A percentile compares a stretch with the other conserved stretches of the same genome.
phyloP scores from a whole-genome alignment of 2,113 vertebrate species.

The Syrmaticus mikado region DNA sequence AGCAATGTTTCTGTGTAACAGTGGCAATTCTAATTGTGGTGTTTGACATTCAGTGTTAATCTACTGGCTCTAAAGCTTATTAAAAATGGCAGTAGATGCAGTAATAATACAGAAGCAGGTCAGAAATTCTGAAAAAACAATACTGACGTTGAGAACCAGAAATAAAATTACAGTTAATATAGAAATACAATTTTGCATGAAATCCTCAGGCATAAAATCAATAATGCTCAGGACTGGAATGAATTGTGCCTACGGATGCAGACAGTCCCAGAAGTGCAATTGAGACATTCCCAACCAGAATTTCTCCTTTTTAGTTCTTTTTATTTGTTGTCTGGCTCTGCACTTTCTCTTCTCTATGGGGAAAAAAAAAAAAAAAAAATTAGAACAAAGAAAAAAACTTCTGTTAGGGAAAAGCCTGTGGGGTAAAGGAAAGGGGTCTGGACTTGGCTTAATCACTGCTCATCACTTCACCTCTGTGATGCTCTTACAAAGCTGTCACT shows the following conservation, averaged over 20 bases:
- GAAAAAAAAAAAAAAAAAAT: constrained; percentile 26
- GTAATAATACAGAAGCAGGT: constrained; percentile 15
- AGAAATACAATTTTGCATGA: constrained; percentile 40
- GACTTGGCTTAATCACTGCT: not conserved
- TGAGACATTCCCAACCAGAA: not conserved
- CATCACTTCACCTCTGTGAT: not conserved
- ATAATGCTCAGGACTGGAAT: not conserved
- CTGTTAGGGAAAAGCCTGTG: not conserved
- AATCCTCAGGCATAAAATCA: constrained; percentile 43
- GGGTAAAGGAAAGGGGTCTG: not conserved
- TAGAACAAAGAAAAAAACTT: constrained; percentile 36
- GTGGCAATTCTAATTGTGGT: constrained; percentile 69
- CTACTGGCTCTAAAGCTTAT: constrained; percentile 63
- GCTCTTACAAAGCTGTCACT: not conserved
- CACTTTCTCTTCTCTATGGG: not conserved
- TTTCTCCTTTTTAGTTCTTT: constrained; percentile 42
- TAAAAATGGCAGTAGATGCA: constrained; percentile 64
- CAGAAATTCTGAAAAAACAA: constrained; percentile 49
- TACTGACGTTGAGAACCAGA: constrained; percentile 28
- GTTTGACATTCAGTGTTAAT: constrained; percentile 75
- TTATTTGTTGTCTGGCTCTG: constrained; percentile 53
- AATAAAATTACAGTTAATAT: constrained; percentile 52
- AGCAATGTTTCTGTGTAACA: constrained; percentile 45
- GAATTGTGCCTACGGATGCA: constrained; percentile 14
- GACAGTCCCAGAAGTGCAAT: constrained; percentile 5